A percentile compares a stretch with the other conserved stretches of the same genome.
Conservation (phyloP, 2,113 vertebrate species). For the Halichoeres trimaculatus region DNA sequence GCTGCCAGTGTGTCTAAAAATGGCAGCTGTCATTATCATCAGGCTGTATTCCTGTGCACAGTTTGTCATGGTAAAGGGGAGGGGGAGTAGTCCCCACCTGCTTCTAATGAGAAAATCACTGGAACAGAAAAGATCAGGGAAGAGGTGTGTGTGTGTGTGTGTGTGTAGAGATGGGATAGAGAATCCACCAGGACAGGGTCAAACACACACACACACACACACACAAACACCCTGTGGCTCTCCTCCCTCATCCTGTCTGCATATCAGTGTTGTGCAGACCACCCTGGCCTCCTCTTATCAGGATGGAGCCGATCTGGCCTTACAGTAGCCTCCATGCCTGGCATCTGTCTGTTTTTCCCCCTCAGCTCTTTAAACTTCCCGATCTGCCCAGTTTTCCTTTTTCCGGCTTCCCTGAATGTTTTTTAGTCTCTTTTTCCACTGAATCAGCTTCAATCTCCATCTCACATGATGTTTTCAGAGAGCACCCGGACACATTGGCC, state of each 20-base stretch:
- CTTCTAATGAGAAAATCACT: conserved; percentile 63
- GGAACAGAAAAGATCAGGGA: conserved; percentile 46
- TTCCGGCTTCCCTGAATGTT: neutral
- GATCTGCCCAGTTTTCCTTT: conserved; percentile 25
- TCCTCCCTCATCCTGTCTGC: conserved; percentile 52
- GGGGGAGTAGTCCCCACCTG: conserved; percentile 39
- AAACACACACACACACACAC: conserved; percentile 17
- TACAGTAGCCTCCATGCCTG: conserved; percentile 49
- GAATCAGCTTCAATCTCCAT: conserved; percentile 19
- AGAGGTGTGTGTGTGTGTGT: conserved; percentile 5
- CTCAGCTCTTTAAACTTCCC: conserved; percentile 30
- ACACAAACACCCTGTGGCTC: conserved; percentile 38
- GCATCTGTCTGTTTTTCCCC: conserved; percentile 15
- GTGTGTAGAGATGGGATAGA: conserved; percentile 37
- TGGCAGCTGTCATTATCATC: conserved; percentile 48
- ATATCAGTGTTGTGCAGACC: conserved; percentile 71
- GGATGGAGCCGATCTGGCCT: conserved; percentile 57
- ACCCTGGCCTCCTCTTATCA: conserved; percentile 63
- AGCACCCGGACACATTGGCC: conserved; percentile 34
- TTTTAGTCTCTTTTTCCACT: conserved; percentile 25
- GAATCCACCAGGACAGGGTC: conserved; percentile 56
- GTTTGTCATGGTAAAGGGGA: conserved; percentile 46
- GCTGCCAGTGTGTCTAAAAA: conserved; percentile 44
- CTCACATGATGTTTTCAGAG: conserved; percentile 37
- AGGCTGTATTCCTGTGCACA: conserved; percentile 44